Base-by-base conservation (phyloP, 92 coral and sea anemone genomes). In the Epizoanthus ramosus region DNA sequence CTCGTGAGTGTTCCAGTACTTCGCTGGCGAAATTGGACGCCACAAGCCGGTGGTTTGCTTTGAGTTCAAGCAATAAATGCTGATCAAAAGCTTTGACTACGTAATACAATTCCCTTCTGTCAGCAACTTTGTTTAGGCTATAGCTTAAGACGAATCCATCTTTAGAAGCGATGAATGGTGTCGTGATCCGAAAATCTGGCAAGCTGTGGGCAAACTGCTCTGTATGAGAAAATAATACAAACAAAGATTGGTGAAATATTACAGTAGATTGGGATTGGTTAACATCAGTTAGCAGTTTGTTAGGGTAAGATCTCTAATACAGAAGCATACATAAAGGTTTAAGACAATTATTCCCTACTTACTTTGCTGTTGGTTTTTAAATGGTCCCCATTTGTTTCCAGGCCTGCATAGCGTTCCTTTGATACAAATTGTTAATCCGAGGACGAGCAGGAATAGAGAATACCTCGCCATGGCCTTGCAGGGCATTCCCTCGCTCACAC, bases 1-100 rank as follows among this genome's bases (percentile, higher is more conserved):
- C 79, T 19, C 80, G 37, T 19, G 69, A 84, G 58, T 70, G 65
- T 16, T 73, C 71, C 31, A 86, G 23, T 14, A 68, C 71, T 80
- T 91, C 97, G 21, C 88, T 88, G 6, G 92, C 79, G 81, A 88
- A 93, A 60, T 54, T 79, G 47, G 87, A 74, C 37, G 93, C 75
- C 69, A 93, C 85, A 19, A 93, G 91, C 24, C 88, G 83, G 59
- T 64, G 71, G 75, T 93, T 90, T 88, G 81, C 81, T 83, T 76
- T 25, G 18, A 88, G 68, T 65, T 90, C 89, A 28, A 93, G 89
- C 57, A 69, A 90, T 63, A 93, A 86, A 45, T 93, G 84, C 79
- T 91, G 86, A 7, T 89, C 90, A 37, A 91, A 91, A 5, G 94
- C 97, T 31, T 79, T 74, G 76, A 88, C 80, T 13, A 72, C 57